Evolutionary conservation across 2,888 invertebrate genomes (phyloP), one percentile per base, ranked within the genome.

Genomic region (Melieria crassipennis): DNA sequence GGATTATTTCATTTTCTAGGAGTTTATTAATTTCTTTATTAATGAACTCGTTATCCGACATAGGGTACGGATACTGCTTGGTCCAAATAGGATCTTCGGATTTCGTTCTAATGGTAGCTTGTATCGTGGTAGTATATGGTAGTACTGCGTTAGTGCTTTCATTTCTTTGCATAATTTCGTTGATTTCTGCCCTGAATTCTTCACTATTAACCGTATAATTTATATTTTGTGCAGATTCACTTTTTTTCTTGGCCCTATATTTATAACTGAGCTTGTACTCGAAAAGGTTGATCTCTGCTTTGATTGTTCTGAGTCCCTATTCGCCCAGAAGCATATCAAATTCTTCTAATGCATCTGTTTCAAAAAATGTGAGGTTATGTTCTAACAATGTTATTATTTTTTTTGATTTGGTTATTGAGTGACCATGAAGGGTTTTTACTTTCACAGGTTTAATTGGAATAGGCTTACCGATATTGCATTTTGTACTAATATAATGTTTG

Each of bases 1-100:
- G 69, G 50, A 69, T 69, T 6, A 69, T 69, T 52, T 46, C 62
- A 13, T 62, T 46, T 16, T 69, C 11, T 45, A 69, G 48, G 13
- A 70, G 46, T 60, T 52, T 66, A 45, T 52, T 50, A 13, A 7
- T 70, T 65, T 70, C 70, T 58, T 58, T 70, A 48, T 70, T 70
- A 16, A 66, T 52, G 46, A 68, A 71, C 16, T 71, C 67, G n/a
- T 70, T 65, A n/a, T 67, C 67, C n/a, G 64, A 30, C 55, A 64
- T 66, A 13, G 68, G 68, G 46, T 71, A 66, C 10, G 60, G 67
- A 57, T 73, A 73, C 65, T 73, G 65, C 65, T 73, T 71, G 10
- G 63, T 52, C 60, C 65, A 71, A 62, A 70, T 70, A 63, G 66
- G 70, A 62, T 66, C 60, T 47, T 66, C 57, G 45, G 55, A n/a